A percentile compares a stretch with the other conserved stretches of the same genome.
These are phyloP conservation scores for Diaphora mendica DNA, from an alignment of 2,888 invertebrate species.

Conservation along the genomic window DNA sequence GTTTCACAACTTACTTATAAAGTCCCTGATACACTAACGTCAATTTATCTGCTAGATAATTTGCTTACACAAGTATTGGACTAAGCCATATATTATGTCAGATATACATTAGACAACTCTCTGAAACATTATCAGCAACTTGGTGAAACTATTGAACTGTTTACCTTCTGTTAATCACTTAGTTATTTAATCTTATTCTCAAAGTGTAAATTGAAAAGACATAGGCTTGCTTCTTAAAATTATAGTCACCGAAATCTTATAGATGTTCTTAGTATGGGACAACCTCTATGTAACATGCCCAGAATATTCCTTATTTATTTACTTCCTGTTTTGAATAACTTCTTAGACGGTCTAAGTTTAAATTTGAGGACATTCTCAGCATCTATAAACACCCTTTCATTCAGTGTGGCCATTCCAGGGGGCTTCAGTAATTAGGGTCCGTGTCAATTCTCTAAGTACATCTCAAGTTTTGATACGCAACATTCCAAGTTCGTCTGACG, in stretches of 20 bases:
- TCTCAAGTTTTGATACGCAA: slow-evolving; percentile 29
- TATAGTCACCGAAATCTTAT: not conserved
- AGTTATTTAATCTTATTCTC: not conserved
- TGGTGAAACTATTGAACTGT: no score
- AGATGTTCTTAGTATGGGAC: not conserved
- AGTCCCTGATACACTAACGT: no score
- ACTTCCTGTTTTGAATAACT: slow-evolving; percentile 1
- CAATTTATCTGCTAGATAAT: no score
- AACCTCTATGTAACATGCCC: not conserved
- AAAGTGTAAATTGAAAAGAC: not conserved
- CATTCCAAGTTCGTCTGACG: slow-evolving; percentile 31
- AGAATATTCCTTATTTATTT: not conserved
- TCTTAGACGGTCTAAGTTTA: not conserved
- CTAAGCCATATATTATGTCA: no score
- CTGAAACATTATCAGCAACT: no score
- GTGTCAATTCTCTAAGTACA: slow-evolving; percentile 27
- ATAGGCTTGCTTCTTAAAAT: not conserved
- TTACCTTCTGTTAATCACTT: not conserved
- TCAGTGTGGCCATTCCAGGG: slow-evolving; percentile 14
- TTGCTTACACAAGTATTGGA: no score
- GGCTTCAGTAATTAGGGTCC: slow-evolving; percentile 19
- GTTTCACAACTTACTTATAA: no score
- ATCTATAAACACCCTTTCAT: not conserved
- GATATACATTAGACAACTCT: no score
- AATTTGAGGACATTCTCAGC: slow-evolving; percentile 2